Evolutionary conservation across 2,113 vertebrate species (phyloP).

Genomic region (Heptranchias perlo): DNA sequence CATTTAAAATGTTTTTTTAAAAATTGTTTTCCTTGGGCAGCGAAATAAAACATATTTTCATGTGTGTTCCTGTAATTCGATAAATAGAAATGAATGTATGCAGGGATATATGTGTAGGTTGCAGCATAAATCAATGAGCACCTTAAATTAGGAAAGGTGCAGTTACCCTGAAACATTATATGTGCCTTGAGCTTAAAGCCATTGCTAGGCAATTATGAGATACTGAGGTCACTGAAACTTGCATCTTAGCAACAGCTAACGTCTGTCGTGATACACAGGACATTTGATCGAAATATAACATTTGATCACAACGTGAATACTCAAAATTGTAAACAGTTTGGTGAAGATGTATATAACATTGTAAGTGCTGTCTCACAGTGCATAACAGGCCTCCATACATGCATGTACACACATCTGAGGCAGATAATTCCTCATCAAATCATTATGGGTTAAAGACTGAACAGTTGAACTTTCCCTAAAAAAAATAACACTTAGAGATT

Average conservation of each 20-base stretch:
- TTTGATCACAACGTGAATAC: neutral
- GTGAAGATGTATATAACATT: neutral
- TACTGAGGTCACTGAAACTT: neutral
- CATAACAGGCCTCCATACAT: neutral
- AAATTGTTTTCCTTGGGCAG: no score
- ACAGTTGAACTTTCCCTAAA: neutral
- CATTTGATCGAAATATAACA: neutral
- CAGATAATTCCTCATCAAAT: neutral
- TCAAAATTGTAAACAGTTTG: neutral
- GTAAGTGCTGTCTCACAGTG: neutral
- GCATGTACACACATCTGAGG: neutral
- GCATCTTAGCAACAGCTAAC: neutral
- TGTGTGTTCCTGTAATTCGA: neutral
- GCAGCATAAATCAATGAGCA: neutral
- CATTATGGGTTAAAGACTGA: neutral
- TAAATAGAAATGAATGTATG: neutral
- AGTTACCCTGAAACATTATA: neutral
- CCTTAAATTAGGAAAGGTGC: neutral
- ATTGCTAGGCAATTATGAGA: neutral
- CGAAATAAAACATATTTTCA: no score
- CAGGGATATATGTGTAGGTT: neutral
- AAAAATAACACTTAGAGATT: neutral
- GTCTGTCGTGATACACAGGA: neutral
- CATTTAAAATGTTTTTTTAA: neutral
- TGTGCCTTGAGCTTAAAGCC: neutral